A percentile compares a stretch with the other conserved stretches of the same genome.
Conservation (phyloP, 2,113 vertebrate species). For the Rana temporaria region DNA sequence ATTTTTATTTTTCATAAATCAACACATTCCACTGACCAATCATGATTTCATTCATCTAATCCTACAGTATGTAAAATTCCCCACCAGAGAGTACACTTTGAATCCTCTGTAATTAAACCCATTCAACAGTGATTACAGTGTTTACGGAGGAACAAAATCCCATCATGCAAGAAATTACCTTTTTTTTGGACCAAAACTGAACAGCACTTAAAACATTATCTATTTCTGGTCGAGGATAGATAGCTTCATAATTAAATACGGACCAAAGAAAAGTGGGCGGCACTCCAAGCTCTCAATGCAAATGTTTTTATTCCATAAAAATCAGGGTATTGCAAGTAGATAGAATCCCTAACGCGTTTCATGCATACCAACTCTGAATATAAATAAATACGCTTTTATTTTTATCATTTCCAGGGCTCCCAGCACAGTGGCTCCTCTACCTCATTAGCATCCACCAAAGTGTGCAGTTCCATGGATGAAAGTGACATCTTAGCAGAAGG, state of each 20-base stretch:
- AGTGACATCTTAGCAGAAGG: conserved; percentile 90
- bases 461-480: conserved; percentile 98
- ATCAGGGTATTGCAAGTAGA: too few relatives aligned
- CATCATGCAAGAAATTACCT: conserved; percentile 4
- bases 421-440: conserved; percentile 95
- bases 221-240: conserved; percentile 13
- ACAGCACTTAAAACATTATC: conserved; percentile 32
- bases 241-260: conserved; percentile 44
- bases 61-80: background rate
- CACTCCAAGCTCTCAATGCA: too few relatives aligned
- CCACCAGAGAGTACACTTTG: background rate
- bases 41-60: background rate
- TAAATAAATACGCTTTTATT: conserved; percentile 35
- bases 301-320: too few relatives aligned
- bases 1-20: too few relatives aligned
- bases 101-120: background rate
- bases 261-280: background rate
- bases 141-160: conserved; percentile 1
- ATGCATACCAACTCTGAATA: too few relatives aligned
- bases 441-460: conserved; percentile 95
- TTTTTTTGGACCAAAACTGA: background rate
- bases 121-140: background rate
- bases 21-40: background rate
- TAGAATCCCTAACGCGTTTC: too few relatives aligned
- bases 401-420: conserved; percentile 81